Percentiles rank a stretch among this genome's conserved stretches.
Conservation (phyloP, 30 jellyfish, hydroid and myxozoan species). For the Hydractinia echinata region DNA sequence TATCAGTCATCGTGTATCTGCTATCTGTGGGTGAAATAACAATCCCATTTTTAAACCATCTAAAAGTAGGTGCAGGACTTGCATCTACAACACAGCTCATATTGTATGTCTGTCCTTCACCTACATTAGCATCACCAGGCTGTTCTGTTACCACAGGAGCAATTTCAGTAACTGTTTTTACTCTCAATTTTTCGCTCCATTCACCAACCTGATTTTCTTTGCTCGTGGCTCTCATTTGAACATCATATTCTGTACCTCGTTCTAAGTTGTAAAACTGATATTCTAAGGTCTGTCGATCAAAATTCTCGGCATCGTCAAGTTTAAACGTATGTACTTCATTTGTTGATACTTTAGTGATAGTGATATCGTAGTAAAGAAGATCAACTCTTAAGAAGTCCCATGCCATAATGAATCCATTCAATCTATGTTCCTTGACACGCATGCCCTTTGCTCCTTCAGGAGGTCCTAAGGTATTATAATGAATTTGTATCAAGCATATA, state of each 20-base stretch:
- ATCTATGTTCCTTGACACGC: conserved; percentile 10
- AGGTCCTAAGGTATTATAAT: conserved; percentile 15
- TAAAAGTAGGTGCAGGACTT: conserved; percentile 30
- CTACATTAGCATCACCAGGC: conserved; percentile 3
- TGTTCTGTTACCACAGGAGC: background rate
- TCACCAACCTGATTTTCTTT: conserved; percentile 16
- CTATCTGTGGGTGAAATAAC: background rate
- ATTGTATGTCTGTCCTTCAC: conserved; percentile 19
- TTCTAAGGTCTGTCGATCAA: conserved; percentile 1
- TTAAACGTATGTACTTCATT: background rate
- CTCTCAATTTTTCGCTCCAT: conserved; percentile 27
- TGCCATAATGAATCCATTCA: conserved; percentile 12
- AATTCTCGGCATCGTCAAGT: conserved; percentile 2
- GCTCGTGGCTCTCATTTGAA: conserved; percentile 21
- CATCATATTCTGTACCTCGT: conserved; percentile 23
- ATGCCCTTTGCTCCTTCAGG: conserved; percentile 29
- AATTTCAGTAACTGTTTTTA: conserved; percentile 20
- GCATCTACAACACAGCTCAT: conserved; percentile 27
- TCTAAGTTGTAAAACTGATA: conserved; percentile 8
- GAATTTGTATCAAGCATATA: background rate
- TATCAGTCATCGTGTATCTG: background rate
- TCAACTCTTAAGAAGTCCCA: conserved; percentile 40
- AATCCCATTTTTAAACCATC: conserved; percentile 11
- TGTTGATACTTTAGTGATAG: background rate
- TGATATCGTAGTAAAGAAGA: conserved; percentile 21